Base-by-base conservation (phyloP, 1,140 invertebrate species). In the Leptopilina boulardi region DNA sequence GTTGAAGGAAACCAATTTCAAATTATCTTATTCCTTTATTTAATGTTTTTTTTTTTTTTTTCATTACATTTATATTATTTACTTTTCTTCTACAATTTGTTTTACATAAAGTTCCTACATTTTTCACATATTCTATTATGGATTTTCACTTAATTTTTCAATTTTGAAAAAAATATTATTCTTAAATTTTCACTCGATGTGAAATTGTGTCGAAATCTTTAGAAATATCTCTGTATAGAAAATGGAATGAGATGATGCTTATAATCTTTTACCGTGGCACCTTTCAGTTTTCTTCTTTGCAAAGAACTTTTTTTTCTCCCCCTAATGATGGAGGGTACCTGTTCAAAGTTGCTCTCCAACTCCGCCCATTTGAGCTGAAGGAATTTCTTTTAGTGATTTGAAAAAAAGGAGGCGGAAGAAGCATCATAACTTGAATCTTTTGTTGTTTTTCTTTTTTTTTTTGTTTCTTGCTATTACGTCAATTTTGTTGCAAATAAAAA, bases 1-100 rank as follows among this genome's bases (percentile, higher is more conserved):
- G 59, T 34, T n/a, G 59, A 66, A 66, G 23, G 59, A 30, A 66
- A 66, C 21, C 26, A 30, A 66, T 66, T 66, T 66, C 15, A 66
- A 30, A 66, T 30, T 66, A 34, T 15, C 15, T 51, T 51, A 51
- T 51, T 51, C 13, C n/a, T 51, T 66, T 30, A 66, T 30, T n/a
- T 66, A 66, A n/a, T 66, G 10, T 15, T n/a, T 66, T 66, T 66
- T 26, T 44, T 66, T 2, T 15, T n/a, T 66, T 66, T 66, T 26
- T 44, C 2, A 44, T 8, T 44, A 13, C 42, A 44, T n/a, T n/a
- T 44, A n/a, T n/a, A n/a, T n/a, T n/a, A n/a, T 44, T 44, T 51
- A 51, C n/a, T 47, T n/a, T 44, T 44, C 15, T 51, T 51, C n/a
- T 51, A 51, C 47, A n/a, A 51, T 47, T n/a, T 47, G 11, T 47